These are phyloP conservation scores for Drosophila leonis DNA, from an alignment of 2,888 invertebrate genomes.

Conservation along the genomic window DNA sequence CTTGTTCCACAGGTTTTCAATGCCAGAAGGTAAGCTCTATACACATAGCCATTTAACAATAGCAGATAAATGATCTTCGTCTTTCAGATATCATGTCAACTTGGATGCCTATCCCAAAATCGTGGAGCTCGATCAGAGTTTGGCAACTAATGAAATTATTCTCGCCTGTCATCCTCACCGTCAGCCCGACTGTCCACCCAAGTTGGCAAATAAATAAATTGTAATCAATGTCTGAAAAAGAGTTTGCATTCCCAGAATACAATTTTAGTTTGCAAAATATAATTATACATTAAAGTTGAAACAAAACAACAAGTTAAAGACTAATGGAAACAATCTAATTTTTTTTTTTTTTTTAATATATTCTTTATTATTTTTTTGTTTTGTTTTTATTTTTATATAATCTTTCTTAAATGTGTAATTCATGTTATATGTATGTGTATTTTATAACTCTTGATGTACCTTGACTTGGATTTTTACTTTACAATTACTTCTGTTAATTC, in stretches of 20 bases:
- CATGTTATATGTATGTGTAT: constrained; percentile 68
- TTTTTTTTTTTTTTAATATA: constrained; percentile 74
- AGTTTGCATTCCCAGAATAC: neutral
- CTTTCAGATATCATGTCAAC: constrained; percentile 93
- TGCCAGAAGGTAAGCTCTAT: constrained; percentile 87
- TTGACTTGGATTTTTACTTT: constrained; percentile 60
- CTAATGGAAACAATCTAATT: neutral
- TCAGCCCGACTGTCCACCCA: constrained; percentile 97
- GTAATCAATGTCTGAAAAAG: neutral
- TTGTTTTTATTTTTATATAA: constrained; percentile 69
- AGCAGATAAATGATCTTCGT: neutral
- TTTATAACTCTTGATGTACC: constrained; percentile 62
- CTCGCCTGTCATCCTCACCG: constrained; percentile 94
- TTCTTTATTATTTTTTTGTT: constrained; percentile 69
- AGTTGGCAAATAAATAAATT: constrained; percentile 89
- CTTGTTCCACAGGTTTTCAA: constrained; percentile 98
- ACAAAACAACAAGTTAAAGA: too few relatives aligned
- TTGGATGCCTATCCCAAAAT: constrained; percentile 95
- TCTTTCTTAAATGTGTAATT: constrained; percentile 80
- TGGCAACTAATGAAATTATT: constrained; percentile 94
- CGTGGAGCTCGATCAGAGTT: constrained; percentile 92
- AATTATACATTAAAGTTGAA: neutral
- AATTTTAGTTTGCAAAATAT: neutral
- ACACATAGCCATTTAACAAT: neutral
- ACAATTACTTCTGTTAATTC: constrained; percentile 46